Conservation (phyloP, 2,797 vertebrate genomes). For the Chelonia mydas region DNA sequence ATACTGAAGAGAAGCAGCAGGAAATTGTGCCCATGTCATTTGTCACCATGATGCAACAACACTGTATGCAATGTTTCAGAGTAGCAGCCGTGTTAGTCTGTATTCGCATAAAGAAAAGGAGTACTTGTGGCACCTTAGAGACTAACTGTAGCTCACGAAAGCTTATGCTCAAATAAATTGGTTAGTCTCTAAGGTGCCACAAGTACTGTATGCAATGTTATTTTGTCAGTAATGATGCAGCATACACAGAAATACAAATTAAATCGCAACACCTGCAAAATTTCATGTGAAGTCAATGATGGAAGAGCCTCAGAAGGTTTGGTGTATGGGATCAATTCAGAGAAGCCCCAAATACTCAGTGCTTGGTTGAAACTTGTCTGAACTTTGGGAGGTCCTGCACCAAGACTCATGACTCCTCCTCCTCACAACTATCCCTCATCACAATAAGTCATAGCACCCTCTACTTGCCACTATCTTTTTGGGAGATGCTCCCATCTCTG, state of each 20-base stretch:
- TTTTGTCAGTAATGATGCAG: background rate
- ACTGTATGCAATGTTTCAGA: background rate
- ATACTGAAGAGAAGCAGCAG: background rate
- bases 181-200: too few species aligned
- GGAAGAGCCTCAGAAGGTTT: background rate
- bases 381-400: background rate
- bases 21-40: accelerated
- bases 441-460: background rate
- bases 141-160: too few species aligned
- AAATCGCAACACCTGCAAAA: background rate
- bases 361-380: accelerated
- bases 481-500: background rate
- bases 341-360: background rate
- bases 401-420: background rate
- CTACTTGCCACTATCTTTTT: background rate
- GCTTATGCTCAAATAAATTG: too few species aligned
- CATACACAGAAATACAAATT: accelerated
- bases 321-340: background rate
- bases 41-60: background rate
- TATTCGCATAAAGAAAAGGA: too few species aligned
- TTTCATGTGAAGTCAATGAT: background rate
- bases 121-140: too few species aligned
- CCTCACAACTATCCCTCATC: background rate
- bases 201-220: background rate
- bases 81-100: too few species aligned